Percentiles rank a stretch among this genome's conserved stretches.
phyloP scores from a whole-genome alignment of 2,888 invertebrate species.

The Hofmannophila pseudospretella region DNA sequence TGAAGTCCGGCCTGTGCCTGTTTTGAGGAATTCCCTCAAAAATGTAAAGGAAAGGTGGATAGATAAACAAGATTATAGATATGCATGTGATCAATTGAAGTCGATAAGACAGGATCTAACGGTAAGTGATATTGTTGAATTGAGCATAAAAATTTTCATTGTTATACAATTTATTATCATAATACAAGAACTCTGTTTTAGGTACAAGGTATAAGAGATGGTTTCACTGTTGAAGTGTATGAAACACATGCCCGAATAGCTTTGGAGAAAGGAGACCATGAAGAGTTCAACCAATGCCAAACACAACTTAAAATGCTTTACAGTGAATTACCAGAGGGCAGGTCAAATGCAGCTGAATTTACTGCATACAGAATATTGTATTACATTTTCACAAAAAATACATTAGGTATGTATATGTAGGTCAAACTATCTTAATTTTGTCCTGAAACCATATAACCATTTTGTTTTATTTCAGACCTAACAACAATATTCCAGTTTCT shows the following conservation, averaged over 20 bases:
- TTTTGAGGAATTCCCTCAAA: constrained; percentile 89
- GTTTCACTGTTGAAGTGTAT: constrained; percentile 98
- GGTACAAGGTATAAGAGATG: constrained; percentile 97
- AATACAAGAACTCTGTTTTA: constrained; percentile 42
- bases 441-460: too few species aligned
- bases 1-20: constrained; percentile 93
- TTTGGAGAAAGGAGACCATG: constrained; percentile 98
- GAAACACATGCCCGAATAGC: constrained; percentile 99
- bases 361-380: constrained; percentile 97
- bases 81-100: constrained; percentile 98
- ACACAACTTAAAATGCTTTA: constrained; percentile 98
- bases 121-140: constrained; percentile 75
- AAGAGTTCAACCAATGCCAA: constrained; percentile 99
- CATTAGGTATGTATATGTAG: constrained; percentile 87
- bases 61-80: constrained; percentile 94
- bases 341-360: constrained; percentile 92
- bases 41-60: constrained; percentile 96
- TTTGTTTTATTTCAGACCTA: constrained; percentile 85
- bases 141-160: background rate
- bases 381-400: constrained; percentile 98
- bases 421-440: too few species aligned
- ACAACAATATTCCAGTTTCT: constrained; percentile 93
- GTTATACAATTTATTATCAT: background rate
- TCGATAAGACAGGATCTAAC: constrained; percentile 99
- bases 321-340: constrained; percentile 82